Evolutionary conservation across 1,140 invertebrate species (phyloP), one percentile per base, ranked within the genome.

Genomic region (Caenorhabditis brenneri): DNA sequence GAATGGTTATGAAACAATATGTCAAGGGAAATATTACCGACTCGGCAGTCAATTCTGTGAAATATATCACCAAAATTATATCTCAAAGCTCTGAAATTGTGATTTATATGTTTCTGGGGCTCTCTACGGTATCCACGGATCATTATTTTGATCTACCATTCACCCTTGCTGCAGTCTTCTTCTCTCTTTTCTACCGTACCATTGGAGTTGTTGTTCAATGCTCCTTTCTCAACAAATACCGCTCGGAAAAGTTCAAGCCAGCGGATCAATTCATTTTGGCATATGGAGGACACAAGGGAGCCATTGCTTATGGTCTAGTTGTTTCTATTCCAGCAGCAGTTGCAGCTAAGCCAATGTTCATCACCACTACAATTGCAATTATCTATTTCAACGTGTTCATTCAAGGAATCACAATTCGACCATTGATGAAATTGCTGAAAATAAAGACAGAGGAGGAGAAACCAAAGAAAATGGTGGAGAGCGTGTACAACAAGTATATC

Each of bases 1-100:
- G 97, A 55, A 96, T 99, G 84, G 96, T 96, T 1, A 98, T 98
- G 95, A 97, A 97, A 91, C 98, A 98, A 91, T 99, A 98, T 91
- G 96, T 98, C n/a, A 96, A 98, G 91, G 94, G 94, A 16, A 99
- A 99, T 92, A 96, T 99, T 88, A 97, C 96, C 12, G 94, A 96
- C 92, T 98, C 98, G 91, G 98, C 97, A 0, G 95, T 97, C 88
- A 97, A 96, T 2, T 98, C 96, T 3, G 95, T 98, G 60, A 98
- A 98, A 91, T 98, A 98, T 91, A 95, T 96, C 55, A 96, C 98
- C 94, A 98, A 98, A 92, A 98, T 99, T 96, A 92, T 98, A 2
- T 24, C 65, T 9, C 48, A 49, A 48, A 31, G 39, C 7, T 96
- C 96, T 2, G 97, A 99, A 92, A 98, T 96, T 0, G 96, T 99